Evolutionary conservation across 2,888 invertebrate species (phyloP), one percentile per base, ranked within the genome.

Genomic region (Athalia rosae): DNA sequence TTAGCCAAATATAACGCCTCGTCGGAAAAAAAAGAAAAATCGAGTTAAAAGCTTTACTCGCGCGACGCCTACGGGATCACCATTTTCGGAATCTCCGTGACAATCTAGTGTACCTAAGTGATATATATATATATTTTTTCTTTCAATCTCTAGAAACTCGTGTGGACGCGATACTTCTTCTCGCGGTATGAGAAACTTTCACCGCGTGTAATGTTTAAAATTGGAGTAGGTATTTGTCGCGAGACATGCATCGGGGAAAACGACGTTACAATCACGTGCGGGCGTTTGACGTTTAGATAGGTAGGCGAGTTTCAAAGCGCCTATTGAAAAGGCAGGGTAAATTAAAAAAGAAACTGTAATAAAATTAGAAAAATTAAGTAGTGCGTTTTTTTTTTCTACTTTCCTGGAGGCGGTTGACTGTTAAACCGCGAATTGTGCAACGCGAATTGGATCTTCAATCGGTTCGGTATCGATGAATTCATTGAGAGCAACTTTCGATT

Each of bases 401-500:
- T 53, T 4, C n/a, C 53, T 8, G 53, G n/a, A 8, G 28, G 28
- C 28, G 28, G 28, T 28, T 28, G 47, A 13, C 9, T 7, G 62
- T 8, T 47, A 47, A n/a, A 62, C 11, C 41, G 8, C n/a, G 13
- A 45, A 45, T 64, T 64, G 47, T 45, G 64, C 64, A 64, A 64
- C 53, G 53, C 53, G 53, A 53, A 67, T 15, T 11, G 5, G 13
- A 53, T 48, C 67, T 6, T 45, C 48, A 67, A 4, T 28, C 28
- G 53, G 41, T 11, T 53, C 7, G 48, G n/a, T 53, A 6, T 53
- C 53, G n/a, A 50, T 67, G 45, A 67, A 50, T 67, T 50, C 6
- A 67, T 53, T 53, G 67, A 41, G 67, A 3, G 45, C 59, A n/a
- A 67, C 67, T 67, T 53, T 50, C 67, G 67, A 48, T 64, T 47